Evolutionary conservation across 1,140 invertebrate species (phyloP).

Genomic region (Drosophila athabasca): DNA sequence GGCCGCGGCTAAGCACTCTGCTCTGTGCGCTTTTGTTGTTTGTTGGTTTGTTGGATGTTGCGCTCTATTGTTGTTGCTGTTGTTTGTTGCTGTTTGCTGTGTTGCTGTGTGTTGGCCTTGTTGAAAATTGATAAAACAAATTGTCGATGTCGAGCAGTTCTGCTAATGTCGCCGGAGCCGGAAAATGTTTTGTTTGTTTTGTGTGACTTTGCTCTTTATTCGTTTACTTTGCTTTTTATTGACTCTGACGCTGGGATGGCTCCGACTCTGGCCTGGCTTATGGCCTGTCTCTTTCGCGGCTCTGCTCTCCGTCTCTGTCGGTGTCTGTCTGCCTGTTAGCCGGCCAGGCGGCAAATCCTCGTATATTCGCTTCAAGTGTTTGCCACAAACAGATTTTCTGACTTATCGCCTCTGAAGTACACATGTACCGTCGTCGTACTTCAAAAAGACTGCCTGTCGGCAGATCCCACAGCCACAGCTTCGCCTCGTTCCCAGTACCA

Average conservation of each 20-base stretch:
- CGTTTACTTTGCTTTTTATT: constrained; percentile 59
- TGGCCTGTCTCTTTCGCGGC: constrained; percentile 14
- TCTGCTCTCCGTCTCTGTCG: too few species aligned
- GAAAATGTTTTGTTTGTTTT: constrained; percentile 83
- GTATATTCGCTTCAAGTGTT: constrained; percentile 44
- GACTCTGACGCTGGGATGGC: constrained; percentile 22
- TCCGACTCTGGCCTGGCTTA: too few species aligned
- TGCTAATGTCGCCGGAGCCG: constrained; percentile 83
- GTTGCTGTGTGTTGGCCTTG: constrained; percentile 56
- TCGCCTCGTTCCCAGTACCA: too few species aligned
- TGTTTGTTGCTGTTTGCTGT: constrained; percentile 45
- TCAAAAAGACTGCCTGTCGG: too few species aligned
- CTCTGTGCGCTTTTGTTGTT: constrained; percentile 75
- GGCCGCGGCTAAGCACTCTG: constrained; percentile 72
- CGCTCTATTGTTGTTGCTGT: constrained; percentile 43
- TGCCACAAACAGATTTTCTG: constrained; percentile 59
- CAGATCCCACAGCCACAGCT: too few species aligned
- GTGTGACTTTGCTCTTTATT: constrained; percentile 70
- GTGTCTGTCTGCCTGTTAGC: background rate
- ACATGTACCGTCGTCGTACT: constrained; percentile 31
- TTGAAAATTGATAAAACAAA: constrained; percentile 83
- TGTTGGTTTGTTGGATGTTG: constrained; percentile 54
- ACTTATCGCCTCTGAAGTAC: constrained; percentile 25
- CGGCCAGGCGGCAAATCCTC: constrained; percentile 35
- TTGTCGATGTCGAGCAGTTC: constrained; percentile 83